Percentiles rank a stretch among this genome's conserved stretches.
Conservation (phyloP, 1,140 invertebrate genomes). For the Matsumurasca onukii region DNA sequence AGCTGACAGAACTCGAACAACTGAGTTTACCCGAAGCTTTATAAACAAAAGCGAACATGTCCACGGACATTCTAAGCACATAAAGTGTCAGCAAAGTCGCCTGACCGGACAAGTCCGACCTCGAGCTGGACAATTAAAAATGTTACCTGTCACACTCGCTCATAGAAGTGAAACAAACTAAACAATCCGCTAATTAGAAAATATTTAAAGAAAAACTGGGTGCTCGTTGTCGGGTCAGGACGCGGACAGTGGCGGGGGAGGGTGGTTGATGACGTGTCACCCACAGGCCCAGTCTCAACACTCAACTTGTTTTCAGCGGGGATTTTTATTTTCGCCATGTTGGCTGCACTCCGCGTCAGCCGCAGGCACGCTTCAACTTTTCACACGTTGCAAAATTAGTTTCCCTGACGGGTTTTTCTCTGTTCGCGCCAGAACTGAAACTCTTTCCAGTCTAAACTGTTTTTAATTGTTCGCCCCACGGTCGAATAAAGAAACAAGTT, state of each 20-base stretch:
- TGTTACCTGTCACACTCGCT: not conserved
- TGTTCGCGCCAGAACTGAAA: not conserved
- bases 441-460: not conserved
- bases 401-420: slow-evolving; percentile 4
- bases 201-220: not conserved
- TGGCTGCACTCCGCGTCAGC: slow-evolving; percentile 16
- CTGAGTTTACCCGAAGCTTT: no score
- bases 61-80: not conserved
- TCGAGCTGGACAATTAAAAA: not conserved
- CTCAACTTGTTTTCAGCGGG: slow-evolving; percentile 23
- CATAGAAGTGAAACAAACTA: slow-evolving; percentile 1
- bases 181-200: slow-evolving; percentile 11
- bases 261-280: slow-evolving; percentile 8
- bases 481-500: not conserved
- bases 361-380: slow-evolving; percentile 22
- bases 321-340: slow-evolving; percentile 25
- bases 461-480: slow-evolving; percentile 1
- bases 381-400: slow-evolving; percentile 25
- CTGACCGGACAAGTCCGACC: not conserved
- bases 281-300: not conserved
- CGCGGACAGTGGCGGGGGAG: not conserved
- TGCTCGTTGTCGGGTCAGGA: not conserved
- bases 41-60: not conserved
- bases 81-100: not conserved
- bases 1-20: no score